These are phyloP conservation scores for Pteria penguin DNA, from an alignment of 2,888 invertebrate species.

Conservation along the genomic window DNA sequence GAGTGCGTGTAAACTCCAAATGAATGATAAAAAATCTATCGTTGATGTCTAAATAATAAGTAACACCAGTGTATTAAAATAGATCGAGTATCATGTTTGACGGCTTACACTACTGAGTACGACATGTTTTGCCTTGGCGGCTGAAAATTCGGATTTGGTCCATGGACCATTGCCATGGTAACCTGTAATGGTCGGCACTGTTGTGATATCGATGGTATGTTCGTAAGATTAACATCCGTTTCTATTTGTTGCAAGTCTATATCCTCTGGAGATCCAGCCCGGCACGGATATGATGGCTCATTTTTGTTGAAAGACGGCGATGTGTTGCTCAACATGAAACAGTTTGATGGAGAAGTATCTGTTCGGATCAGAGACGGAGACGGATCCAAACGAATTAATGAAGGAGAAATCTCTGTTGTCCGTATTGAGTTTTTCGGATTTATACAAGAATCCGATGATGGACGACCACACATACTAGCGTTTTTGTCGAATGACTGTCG, in stretches of 20 bases:
- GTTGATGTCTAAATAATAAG: too few relatives aligned
- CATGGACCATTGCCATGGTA: slow-evolving; percentile 60
- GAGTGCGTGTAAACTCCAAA: too few relatives aligned
- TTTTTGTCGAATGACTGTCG: neutral
- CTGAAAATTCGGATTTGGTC: slow-evolving; percentile 50
- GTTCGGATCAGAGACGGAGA: slow-evolving; percentile 4
- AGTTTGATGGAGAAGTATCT: slow-evolving; percentile 4
- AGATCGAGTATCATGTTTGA: neutral
- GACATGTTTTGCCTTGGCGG: slow-evolving; percentile 51
- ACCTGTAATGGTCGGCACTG: slow-evolving; percentile 42
- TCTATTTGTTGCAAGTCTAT: slow-evolving; percentile 38
- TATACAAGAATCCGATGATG: neutral
- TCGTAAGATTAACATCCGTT: slow-evolving; percentile 23
- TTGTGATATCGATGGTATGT: slow-evolving; percentile 34
- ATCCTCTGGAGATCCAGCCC: slow-evolving; percentile 5
- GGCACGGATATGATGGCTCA: neutral
- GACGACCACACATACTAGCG: neutral
- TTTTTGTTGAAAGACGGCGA: slow-evolving; percentile 13
- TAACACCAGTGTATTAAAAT: too few relatives aligned
- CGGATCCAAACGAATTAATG: slow-evolving; percentile 2
- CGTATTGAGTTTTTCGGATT: neutral
- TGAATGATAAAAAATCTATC: too few relatives aligned
- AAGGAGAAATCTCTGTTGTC: slow-evolving; percentile 9
- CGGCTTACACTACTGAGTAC: slow-evolving; percentile 54
- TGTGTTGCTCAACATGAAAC: slow-evolving; percentile 9